A percentile compares a stretch with the other conserved stretches of the same genome.
These are phyloP conservation scores for Hemicentrotus pulcherrimus DNA, from an alignment of 35 echinoderm and acorn worm species.

Conservation along the genomic window DNA sequence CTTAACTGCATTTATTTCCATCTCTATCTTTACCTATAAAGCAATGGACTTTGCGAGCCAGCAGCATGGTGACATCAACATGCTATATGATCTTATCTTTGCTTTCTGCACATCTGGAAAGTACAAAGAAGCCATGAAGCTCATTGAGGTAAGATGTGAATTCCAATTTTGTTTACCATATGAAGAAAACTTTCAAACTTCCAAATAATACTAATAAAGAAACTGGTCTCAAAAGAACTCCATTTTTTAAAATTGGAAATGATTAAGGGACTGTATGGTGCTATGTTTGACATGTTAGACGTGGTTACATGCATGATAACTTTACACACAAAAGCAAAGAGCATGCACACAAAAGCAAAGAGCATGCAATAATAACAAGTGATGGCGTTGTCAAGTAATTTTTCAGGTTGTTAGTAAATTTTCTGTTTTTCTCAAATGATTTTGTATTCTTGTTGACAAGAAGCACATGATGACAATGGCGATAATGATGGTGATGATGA, in stretches of 20 bases:
- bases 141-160: constrained; percentile 73
- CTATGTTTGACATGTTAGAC: too few species aligned
- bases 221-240: too few species aligned
- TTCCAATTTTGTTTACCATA: not conserved
- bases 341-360: too few species aligned
- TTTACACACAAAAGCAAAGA: too few species aligned
- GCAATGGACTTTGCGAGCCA: constrained; percentile 90
- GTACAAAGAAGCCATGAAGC: constrained; percentile 75
- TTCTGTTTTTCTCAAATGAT: not conserved
- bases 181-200: too few species aligned
- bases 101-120: constrained; percentile 83
- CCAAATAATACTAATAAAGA: too few species aligned
- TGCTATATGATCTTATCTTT: constrained; percentile 93
- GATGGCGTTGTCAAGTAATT: not conserved
- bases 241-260: too few species aligned
- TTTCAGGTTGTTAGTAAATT: not conserved
- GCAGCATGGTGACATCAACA: constrained; percentile 87
- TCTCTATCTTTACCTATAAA: constrained; percentile 21
- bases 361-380: too few species aligned
- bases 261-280: too few species aligned
- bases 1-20: too few species aligned
- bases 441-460: not conserved
- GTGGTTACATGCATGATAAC: too few species aligned
- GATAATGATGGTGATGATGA: not conserved
- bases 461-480: not conserved